A percentile compares a stretch with the other conserved stretches of the same genome.
phyloP scores from a whole-genome alignment of 2,113 vertebrate species.

The Ciconia maguari region DNA sequence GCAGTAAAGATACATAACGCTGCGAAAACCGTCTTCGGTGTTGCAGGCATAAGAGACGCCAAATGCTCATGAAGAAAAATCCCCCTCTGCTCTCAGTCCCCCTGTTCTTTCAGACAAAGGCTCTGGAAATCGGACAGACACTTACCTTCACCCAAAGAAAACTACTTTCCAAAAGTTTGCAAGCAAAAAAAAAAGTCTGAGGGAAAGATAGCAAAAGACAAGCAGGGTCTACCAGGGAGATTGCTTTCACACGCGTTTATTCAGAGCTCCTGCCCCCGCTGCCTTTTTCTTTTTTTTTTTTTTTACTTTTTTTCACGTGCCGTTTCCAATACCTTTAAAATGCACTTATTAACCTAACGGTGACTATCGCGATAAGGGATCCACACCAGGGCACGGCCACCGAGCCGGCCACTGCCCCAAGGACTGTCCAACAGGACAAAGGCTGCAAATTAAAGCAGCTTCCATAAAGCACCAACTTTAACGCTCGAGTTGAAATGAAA shows the following conservation, averaged over 20 bases:
- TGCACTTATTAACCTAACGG: fast-evolving
- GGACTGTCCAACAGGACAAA: not conserved
- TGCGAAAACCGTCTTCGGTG: not conserved
- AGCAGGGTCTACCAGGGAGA: not conserved
- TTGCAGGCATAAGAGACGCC: not conserved
- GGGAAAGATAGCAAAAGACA: not conserved
- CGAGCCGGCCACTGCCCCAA: not conserved
- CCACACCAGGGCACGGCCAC: not conserved
- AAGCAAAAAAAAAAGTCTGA: not conserved
- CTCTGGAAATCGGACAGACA: not conserved
- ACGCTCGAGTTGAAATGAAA: not conserved
- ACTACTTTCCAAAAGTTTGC: not conserved
- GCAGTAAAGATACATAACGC: fast-evolving
- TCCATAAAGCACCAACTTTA: not conserved
- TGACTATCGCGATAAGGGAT: not conserved
- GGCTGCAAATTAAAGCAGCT: not conserved
- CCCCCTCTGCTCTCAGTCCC: not conserved
- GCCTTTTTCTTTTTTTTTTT: not conserved
- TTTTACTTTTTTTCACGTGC: not conserved
- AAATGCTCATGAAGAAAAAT: not conserved
- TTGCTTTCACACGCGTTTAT: not conserved
- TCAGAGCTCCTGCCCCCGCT: not conserved
- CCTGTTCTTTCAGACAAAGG: not conserved
- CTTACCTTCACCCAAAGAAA: conserved; percentile 35
- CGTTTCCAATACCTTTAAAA: not conserved